phyloP scores from a whole-genome alignment of 2,888 invertebrate species.

The Petrophora chlorosata region DNA sequence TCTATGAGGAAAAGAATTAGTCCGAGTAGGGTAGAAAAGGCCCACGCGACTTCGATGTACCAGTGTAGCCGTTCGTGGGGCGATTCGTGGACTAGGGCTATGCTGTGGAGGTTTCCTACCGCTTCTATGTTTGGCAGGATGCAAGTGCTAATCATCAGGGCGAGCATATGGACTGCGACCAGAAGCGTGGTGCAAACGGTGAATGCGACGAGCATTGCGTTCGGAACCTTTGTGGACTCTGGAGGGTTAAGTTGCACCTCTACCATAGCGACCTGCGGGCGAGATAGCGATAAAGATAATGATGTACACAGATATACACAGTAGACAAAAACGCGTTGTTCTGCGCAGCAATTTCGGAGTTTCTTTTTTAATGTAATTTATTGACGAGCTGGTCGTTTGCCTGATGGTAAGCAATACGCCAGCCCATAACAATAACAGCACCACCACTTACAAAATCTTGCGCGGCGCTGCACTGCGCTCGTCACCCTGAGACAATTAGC shows the following conservation, averaged over 20 bases:
- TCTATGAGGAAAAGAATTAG: slow-evolving; percentile 96
- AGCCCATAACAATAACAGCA: too few species aligned
- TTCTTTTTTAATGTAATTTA: too few species aligned
- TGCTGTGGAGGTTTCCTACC: slow-evolving; percentile 95
- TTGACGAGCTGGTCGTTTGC: too few species aligned
- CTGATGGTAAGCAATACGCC: too few species aligned
- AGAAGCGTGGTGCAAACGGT: slow-evolving; percentile 97
- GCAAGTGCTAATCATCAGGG: slow-evolving; percentile 99
- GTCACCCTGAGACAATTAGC: too few species aligned
- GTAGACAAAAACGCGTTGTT: too few species aligned
- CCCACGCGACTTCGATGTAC: slow-evolving; percentile 99
- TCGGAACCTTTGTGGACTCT: slow-evolving; percentile 86
- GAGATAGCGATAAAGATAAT: too few species aligned
- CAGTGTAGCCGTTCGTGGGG: slow-evolving; percentile 95
- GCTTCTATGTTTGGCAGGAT: slow-evolving; percentile 99
- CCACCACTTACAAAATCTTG: too few species aligned
- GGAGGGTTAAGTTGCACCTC: slow-evolving; percentile 94
- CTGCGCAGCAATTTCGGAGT: too few species aligned
- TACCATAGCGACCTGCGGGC: slow-evolving; percentile 90
- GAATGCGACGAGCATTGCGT: slow-evolving; percentile 93
- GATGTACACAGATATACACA: too few species aligned
- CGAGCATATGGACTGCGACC: slow-evolving; percentile 98
- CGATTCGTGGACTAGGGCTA: slow-evolving; percentile 93
- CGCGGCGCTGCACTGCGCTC: too few species aligned
- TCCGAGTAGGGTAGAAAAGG: slow-evolving; percentile 97